A percentile compares a stretch with the other conserved stretches of the same genome.
Evolutionary conservation across 64 coral and sea anemone genomes (phyloP).

Genomic region (Pachyseris speciosa): DNA sequence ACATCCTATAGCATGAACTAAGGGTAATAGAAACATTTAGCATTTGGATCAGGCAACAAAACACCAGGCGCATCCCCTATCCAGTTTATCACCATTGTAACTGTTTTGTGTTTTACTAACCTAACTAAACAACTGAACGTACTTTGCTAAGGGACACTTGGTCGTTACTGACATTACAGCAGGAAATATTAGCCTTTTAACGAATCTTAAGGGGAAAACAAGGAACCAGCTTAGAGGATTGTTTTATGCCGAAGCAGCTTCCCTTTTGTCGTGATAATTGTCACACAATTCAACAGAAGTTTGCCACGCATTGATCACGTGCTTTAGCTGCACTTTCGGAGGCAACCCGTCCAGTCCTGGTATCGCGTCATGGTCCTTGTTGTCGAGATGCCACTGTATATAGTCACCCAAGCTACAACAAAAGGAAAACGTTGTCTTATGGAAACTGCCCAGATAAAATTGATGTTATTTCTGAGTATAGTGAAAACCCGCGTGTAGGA

Average conservation of each 20-base stretch:
- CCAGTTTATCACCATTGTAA: too few species aligned
- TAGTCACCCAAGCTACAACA: conserved; percentile 35
- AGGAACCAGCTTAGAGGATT: background rate
- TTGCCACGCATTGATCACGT: conserved; percentile 52
- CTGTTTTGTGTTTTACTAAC: too few species aligned
- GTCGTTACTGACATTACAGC: too few species aligned
- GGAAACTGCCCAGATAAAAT: background rate
- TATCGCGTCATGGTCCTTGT: conserved; percentile 17
- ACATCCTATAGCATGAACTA: too few species aligned
- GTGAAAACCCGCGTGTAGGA: too few species aligned
- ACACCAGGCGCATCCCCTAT: too few species aligned
- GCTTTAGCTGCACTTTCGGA: conserved; percentile 24
- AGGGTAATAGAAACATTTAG: too few species aligned
- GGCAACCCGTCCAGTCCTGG: conserved; percentile 8
- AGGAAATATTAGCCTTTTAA: too few species aligned
- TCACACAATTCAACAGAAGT: conserved; percentile 38
- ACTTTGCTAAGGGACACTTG: too few species aligned
- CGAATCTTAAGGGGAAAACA: background rate
- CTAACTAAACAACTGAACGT: too few species aligned
- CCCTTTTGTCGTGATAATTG: conserved; percentile 7
- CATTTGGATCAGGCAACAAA: too few species aligned
- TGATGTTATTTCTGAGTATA: too few species aligned
- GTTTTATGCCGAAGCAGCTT: background rate
- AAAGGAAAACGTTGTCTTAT: background rate
- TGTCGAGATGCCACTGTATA: conserved; percentile 52